These are phyloP conservation scores for Mobula birostris DNA, from an alignment of 2,113 vertebrate species.

Conservation along the genomic window DNA sequence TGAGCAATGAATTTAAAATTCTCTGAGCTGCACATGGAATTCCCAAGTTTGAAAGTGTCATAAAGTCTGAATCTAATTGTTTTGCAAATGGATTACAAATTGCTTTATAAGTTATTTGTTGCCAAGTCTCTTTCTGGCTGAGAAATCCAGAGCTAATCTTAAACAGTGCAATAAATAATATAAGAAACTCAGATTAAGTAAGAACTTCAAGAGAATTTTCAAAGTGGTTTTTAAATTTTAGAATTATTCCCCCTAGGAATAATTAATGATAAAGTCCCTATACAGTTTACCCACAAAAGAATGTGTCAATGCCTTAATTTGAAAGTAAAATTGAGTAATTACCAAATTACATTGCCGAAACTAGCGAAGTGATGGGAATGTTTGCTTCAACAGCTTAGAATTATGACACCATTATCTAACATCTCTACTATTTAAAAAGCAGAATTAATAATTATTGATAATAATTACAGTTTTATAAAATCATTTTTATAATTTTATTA, in stretches of 20 bases:
- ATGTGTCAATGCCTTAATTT: neutral
- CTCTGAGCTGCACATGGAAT: neutral
- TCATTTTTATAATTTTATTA: no score
- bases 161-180: neutral
- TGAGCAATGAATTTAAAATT: constrained; percentile 1
- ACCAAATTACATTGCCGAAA: neutral
- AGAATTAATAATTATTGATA: neutral
- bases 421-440: neutral
- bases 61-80: neutral
- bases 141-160: neutral
- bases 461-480: no score
- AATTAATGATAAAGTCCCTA: neutral
- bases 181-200: neutral
- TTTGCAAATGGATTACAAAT: neutral
- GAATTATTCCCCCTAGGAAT: neutral
- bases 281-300: neutral
- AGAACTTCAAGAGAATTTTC: neutral
- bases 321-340: neutral
- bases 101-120: neutral
- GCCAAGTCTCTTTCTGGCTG: neutral
- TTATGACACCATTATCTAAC: neutral
- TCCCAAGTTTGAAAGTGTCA: neutral
- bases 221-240: neutral
- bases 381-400: neutral
- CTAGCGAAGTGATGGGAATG: constrained; percentile 1